A percentile compares a stretch with the other conserved stretches of the same genome.
Evolutionary conservation across 1,140 invertebrate species (phyloP).

Genomic region (Bombus difficillimus): DNA sequence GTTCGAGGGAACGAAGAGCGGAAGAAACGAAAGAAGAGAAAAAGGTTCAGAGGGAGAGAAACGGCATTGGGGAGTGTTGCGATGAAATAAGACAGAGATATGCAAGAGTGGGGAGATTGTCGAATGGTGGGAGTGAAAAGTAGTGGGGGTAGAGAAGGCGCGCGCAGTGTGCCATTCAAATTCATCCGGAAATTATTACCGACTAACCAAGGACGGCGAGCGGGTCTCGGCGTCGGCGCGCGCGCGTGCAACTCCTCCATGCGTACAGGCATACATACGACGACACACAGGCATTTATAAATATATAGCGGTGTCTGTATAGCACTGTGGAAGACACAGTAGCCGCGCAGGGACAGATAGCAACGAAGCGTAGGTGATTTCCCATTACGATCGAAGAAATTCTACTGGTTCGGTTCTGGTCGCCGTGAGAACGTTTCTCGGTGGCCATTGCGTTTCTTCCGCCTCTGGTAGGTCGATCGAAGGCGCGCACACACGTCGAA

Average conservation of each 20-base stretch:
- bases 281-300: conserved; percentile 17
- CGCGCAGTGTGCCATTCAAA: conserved; percentile 75
- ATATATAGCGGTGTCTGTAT: conserved; percentile 10
- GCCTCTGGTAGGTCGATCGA: background rate
- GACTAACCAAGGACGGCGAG: conserved; percentile 71
- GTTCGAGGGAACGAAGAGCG: conserved; percentile 24
- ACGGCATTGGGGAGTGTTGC: background rate
- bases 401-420: background rate
- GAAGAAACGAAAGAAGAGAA: conserved; percentile 3
- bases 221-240: background rate
- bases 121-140: background rate
- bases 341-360: background rate
- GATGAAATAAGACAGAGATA: background rate
- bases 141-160: conserved; percentile 28
- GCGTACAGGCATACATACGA: background rate
- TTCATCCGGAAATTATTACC: conserved; percentile 77
- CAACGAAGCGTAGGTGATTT: background rate
- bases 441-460: background rate
- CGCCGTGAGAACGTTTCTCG: background rate
- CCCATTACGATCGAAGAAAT: background rate
- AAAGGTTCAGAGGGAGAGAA: conserved; percentile 4
- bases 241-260: conserved; percentile 5
- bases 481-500: conserved; percentile 24
- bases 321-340: background rate
- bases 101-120: conserved; percentile 9